Percentiles rank a stretch among this genome's conserved stretches.
Evolutionary conservation across 2,797 vertebrate species (phyloP).

Genomic region (Myotis daubentonii): DNA sequence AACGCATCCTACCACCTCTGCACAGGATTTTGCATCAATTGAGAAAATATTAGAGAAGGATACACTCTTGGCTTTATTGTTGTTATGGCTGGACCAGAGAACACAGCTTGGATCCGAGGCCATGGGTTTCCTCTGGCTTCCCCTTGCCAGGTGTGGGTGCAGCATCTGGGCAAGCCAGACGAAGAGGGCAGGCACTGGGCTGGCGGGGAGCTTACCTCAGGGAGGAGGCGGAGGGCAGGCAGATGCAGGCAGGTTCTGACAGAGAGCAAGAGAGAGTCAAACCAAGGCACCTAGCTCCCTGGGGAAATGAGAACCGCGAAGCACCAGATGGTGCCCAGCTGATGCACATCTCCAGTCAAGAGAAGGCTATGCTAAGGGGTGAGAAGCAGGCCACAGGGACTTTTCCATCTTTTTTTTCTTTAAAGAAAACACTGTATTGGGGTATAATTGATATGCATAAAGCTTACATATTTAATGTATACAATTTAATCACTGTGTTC

Average conservation of each 20-base stretch:
- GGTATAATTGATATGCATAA: not conserved
- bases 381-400: not conserved
- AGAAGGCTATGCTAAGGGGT: not conserved
- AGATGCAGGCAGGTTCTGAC: not conserved
- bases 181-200: not conserved
- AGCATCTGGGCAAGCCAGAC: not conserved
- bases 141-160: not conserved
- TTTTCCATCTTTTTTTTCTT: not conserved
- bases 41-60: not conserved
- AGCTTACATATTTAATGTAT: not conserved
- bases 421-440: not conserved
- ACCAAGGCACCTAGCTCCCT: not conserved
- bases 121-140: rapidly evolving
- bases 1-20: not conserved
- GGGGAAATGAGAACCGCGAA: not conserved
- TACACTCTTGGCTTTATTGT: not conserved
- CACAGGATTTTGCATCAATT: not conserved
- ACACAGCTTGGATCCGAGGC: not conserved
- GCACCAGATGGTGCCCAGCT: too few species aligned
- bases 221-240: not conserved
- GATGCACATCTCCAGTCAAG: not conserved
- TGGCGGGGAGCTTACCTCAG: too few species aligned
- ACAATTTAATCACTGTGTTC: not conserved
- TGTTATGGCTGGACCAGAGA: not conserved
- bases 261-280: not conserved